phyloP scores from a whole-genome alignment of 1,140 invertebrate genomes.

The Bombus superbus region DNA sequence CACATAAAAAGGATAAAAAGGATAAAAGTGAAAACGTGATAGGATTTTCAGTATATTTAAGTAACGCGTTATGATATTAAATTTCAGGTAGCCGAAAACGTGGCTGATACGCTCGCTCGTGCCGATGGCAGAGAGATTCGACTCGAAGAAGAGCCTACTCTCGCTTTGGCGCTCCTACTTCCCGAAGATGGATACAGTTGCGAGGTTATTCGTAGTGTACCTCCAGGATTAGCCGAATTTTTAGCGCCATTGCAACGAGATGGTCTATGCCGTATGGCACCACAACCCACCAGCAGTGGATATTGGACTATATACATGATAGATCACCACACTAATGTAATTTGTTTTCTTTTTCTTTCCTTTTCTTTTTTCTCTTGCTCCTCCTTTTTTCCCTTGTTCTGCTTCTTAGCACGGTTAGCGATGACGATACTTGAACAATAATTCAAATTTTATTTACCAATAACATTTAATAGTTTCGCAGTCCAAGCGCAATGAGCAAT shows the following conservation, averaged over 20 bases:
- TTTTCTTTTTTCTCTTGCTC: neutral
- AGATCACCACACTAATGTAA: slow-evolving; percentile 84
- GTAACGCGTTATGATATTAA: neutral
- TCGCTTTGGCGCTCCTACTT: slow-evolving; percentile 95
- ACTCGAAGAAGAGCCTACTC: slow-evolving; percentile 92
- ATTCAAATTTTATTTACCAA: slow-evolving; percentile 46
- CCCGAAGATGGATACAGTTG: slow-evolving; percentile 99
- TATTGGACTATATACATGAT: slow-evolving; percentile 98
- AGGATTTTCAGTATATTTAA: neutral
- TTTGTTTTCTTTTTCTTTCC: slow-evolving; percentile 8
- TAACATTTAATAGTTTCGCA: slow-evolving; percentile 82
- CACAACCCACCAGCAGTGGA: slow-evolving; percentile 94
- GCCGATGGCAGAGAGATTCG: slow-evolving; percentile 94
- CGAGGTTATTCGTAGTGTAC: slow-evolving; percentile 96
- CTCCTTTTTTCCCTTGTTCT: neutral
- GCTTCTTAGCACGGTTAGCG: neutral
- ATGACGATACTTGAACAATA: neutral
- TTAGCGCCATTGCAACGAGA: slow-evolving; percentile 93
- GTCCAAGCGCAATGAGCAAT: slow-evolving; percentile 85
- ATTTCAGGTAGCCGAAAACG: slow-evolving; percentile 91
- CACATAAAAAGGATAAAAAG: neutral
- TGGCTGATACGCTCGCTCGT: slow-evolving; percentile 95
- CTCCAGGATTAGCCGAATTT: slow-evolving; percentile 96
- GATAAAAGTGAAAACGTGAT: neutral
- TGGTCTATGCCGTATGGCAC: slow-evolving; percentile 93